Conservation (phyloP, 2,888 invertebrate species). For the Andricus quercusramuli region DNA sequence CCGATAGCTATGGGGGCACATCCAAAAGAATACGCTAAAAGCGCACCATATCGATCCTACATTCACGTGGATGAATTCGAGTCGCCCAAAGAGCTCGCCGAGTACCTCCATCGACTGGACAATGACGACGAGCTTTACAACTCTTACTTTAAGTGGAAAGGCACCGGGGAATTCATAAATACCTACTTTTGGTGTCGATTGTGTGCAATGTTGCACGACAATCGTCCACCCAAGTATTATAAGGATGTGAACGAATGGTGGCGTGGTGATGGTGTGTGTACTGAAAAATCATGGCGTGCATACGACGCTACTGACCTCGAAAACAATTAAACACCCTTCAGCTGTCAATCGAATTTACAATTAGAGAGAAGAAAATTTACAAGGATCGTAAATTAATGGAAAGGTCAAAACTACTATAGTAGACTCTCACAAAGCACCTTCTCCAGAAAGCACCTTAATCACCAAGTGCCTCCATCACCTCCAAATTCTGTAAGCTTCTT, state of each 20-base stretch:
- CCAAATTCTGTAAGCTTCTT: no score
- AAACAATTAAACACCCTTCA: background rate
- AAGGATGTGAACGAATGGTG: slow-evolving; percentile 95
- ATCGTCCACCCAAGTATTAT: slow-evolving; percentile 83
- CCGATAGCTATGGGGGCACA: no score
- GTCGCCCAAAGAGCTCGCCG: slow-evolving; percentile 91
- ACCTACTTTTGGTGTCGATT: slow-evolving; percentile 96
- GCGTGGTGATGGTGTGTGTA: slow-evolving; percentile 90
- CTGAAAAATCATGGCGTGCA: slow-evolving; percentile 85
- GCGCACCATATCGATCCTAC: slow-evolving; percentile 80
- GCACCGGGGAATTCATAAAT: slow-evolving; percentile 97
- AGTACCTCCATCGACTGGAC: slow-evolving; percentile 91
- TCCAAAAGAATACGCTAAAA: no score
- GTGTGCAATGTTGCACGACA: slow-evolving; percentile 91
- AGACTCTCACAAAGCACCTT: no score
- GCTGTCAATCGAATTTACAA: slow-evolving; percentile 3
- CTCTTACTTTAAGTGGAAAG: slow-evolving; percentile 96
- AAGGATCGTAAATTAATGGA: background rate
- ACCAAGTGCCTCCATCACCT: no score
- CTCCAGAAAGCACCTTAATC: no score
- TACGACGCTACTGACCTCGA: slow-evolving; percentile 58
- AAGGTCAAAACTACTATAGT: no score
- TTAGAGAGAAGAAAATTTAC: background rate
- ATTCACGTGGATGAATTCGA: slow-evolving; percentile 98
- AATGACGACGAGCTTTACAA: slow-evolving; percentile 94